These are phyloP conservation scores for Erithacus rubecula DNA, from an alignment of 2,797 vertebrate species.

Conservation along the genomic window DNA sequence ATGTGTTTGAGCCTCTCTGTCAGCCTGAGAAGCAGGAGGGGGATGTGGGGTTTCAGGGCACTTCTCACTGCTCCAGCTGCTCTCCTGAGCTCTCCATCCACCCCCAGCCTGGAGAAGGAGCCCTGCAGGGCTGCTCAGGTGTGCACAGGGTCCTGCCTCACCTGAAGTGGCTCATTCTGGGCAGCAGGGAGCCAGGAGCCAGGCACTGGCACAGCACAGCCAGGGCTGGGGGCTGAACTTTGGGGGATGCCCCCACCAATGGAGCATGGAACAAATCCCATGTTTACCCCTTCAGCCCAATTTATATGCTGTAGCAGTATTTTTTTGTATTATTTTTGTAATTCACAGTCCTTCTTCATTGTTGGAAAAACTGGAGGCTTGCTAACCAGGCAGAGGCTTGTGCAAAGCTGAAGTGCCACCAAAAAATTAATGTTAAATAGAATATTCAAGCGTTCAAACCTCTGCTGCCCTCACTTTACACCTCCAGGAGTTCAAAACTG, in stretches of 20 bases:
- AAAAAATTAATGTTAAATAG: neutral
- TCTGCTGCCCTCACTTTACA: neutral
- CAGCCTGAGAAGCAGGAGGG: slow-evolving; percentile 35
- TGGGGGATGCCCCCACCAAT: neutral
- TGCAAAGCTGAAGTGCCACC: neutral
- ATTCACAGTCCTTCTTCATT: neutral
- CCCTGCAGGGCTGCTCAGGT: neutral
- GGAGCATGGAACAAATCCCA: slow-evolving; percentile 2
- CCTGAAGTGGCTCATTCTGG: neutral
- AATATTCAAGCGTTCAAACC: neutral
- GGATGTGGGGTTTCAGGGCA: neutral
- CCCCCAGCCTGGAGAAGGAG: neutral
- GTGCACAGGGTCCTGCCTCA: neutral
- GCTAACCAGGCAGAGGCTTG: neutral
- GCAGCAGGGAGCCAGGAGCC: neutral
- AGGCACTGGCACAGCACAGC: neutral
- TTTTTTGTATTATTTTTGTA: neutral
- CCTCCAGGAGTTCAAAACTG: neutral
- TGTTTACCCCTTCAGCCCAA: neutral
- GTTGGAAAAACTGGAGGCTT: neutral
- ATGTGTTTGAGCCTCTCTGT: slow-evolving; percentile 8
- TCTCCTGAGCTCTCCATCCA: neutral
- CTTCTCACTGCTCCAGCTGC: neutral
- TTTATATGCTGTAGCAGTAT: neutral
- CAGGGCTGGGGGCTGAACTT: neutral